Evolutionary conservation across 92 coral and sea anemone genomes (phyloP), one percentile per base, ranked within the genome.

Genomic region (Montipora capitata): DNA sequence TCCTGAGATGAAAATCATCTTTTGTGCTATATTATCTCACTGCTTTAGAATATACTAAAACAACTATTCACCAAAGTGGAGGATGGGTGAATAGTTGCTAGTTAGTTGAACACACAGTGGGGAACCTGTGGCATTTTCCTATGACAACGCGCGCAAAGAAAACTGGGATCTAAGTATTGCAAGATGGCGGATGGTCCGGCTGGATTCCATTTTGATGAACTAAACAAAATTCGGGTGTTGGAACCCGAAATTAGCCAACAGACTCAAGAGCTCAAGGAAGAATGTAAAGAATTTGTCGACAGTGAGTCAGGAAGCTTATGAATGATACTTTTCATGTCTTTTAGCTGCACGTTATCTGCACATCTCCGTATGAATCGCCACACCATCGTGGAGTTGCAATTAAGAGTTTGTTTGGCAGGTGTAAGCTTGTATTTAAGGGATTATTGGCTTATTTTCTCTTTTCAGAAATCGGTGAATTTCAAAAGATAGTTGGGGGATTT

Each of bases 171-270:
- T 64, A 38, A 3, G 20, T 38, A 2, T 15, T 17, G 38, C 49
- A 96, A 95, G 67, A 97, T 97, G 99, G 99, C 99, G 98, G 99
- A 97, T 90, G 95, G 96, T 52, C 85, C 98, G 38, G 96, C 90
- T 41, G 98, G 99, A 4, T 97, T 97, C 84, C 94, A 97, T 79
- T 96, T 97, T 80, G 99, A 97, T 74, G 99, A 97, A 72, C 92
- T 97, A 54, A 96, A 96, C 83, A 97, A 97, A 97, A 94, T 97
- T 69, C 96, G 99, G 40, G 99, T 97, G 83, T 84, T 97, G 48
- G 99, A 97, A 82, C 99, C 99, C 45, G 99, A 97, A 91, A 95
- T 97, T 40, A 92, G 94, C 91, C 96, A 93, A 42, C 97, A 97
- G 73, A 97, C 99, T 11, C 91, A 92, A 27, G 98, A 97, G 78